Percentiles rank a stretch among this genome's conserved stretches.
Evolutionary conservation across 2,797 vertebrate species (phyloP).

Genomic region (Acrocephalus scirpaceus): DNA sequence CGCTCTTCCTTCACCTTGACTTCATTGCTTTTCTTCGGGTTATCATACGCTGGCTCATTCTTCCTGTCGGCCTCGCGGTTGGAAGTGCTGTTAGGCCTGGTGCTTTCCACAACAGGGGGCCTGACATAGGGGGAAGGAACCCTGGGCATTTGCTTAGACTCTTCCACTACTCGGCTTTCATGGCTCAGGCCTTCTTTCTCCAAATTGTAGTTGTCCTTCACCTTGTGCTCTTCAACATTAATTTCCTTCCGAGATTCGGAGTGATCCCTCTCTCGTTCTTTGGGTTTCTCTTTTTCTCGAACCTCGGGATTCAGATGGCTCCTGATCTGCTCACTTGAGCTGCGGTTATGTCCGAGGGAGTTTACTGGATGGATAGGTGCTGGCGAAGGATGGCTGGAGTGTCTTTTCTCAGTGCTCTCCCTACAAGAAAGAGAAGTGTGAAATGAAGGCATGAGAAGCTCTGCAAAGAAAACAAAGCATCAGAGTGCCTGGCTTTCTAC

Average conservation of each 20-base stretch:
- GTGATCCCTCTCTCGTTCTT: constrained; percentile 88
- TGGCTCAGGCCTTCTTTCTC: constrained; percentile 88
- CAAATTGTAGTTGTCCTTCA: constrained; percentile 87
- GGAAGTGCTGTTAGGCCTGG: constrained; percentile 84
- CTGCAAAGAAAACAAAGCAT: background rate
- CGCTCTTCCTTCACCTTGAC: constrained; percentile 96
- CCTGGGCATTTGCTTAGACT: constrained; percentile 85
- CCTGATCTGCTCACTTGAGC: constrained; percentile 85
- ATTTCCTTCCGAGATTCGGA: constrained; percentile 86
- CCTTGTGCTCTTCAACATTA: constrained; percentile 88
- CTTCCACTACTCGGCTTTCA: constrained; percentile 83
- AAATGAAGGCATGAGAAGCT: constrained; percentile 20
- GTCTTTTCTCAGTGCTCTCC: constrained; percentile 92
- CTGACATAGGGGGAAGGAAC: constrained; percentile 88
- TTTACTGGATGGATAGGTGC: constrained; percentile 84
- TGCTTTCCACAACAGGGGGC: constrained; percentile 81
- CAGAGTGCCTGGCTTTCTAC: background rate
- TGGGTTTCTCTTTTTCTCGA: constrained; percentile 91
- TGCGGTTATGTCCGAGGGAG: constrained; percentile 86
- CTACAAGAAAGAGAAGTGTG: constrained; percentile 69
- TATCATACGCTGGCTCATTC: constrained; percentile 80
- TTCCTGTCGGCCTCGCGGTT: constrained; percentile 88
- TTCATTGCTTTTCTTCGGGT: constrained; percentile 89
- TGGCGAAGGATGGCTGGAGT: constrained; percentile 91
- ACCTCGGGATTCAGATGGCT: constrained; percentile 87